Evolutionary conservation across 2,888 invertebrate species (phyloP).

Genomic region (Nowickia ferox): DNA sequence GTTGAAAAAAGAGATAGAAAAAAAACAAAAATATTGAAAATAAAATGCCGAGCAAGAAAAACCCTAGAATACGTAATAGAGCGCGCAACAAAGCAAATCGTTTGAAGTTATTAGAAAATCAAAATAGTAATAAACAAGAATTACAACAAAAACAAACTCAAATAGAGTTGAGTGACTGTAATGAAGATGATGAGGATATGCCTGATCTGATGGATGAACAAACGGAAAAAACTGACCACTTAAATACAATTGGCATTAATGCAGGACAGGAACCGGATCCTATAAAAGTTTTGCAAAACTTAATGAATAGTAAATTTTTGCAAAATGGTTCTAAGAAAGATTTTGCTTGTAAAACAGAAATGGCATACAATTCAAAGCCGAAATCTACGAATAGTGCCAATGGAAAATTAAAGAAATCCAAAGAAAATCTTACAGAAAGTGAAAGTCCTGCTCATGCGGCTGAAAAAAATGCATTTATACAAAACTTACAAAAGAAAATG

Average conservation of each 20-base stretch:
- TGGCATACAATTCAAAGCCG: neutral
- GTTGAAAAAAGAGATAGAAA: conserved; percentile 44
- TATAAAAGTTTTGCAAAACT: conserved; percentile 75
- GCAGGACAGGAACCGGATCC: conserved; percentile 57
- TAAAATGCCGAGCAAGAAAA: conserved; percentile 76
- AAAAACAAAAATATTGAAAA: conserved; percentile 33
- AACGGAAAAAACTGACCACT: neutral
- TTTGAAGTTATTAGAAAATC: conserved; percentile 41
- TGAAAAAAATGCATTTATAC: conserved; percentile 73
- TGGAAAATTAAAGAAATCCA: conserved; percentile 55
- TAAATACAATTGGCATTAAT: neutral
- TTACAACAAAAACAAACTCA: neutral
- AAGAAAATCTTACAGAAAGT: conserved; percentile 59
- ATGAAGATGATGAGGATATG: conserved; percentile 35
- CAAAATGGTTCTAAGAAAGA: conserved; percentile 30
- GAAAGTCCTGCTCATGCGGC: conserved; percentile 21
- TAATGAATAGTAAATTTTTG: conserved; percentile 77
- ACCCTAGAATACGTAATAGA: conserved; percentile 77
- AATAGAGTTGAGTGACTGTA: conserved; percentile 22
- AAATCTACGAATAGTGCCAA: conserved; percentile 26
- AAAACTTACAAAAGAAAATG: conserved; percentile 74
- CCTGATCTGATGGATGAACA: conserved; percentile 51
- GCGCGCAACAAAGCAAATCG: conserved; percentile 79
- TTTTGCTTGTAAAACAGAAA: conserved; percentile 1
- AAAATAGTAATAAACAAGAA: conserved; percentile 19